Base-by-base conservation (phyloP, 2,797 vertebrate genomes). In the Esox lucius region DNA sequence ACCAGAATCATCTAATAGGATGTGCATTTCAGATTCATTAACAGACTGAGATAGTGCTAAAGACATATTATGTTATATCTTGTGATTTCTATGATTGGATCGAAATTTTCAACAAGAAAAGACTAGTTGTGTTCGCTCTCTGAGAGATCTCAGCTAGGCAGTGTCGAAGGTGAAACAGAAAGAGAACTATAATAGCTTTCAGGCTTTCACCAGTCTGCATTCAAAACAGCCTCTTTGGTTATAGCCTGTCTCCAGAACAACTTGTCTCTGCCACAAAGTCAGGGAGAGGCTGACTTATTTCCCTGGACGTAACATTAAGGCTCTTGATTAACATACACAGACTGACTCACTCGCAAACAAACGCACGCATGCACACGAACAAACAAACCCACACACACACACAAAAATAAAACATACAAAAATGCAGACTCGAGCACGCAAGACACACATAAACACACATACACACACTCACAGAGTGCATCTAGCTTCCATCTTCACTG, bases 221-320 rank as follows among this genome's bases (percentile, higher is more conserved):
- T 68, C 67, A 42, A 39, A 42, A 68, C 67, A 13, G 33, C 39
- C 39, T 24, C 16, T 13, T 68, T 19, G 22, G 4, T 42, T 39
- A 11, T 24, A 5, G n/a, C 3, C 42, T 22, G 67, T 42, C 67
- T 84, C 80, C 61, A 48, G 71, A 84, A 80, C 76, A 75, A 48
- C 67, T 24, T 0, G 66, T 80, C 79, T 79, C 33, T 80, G 26
- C 71, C 74, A 71, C 83, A 83, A 86, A 87, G 79, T 84, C 83
- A 87, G 79, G 85, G 74, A 62, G 19, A 79, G 81, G 69, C 80
- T 78, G 82, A 88, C 87, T 87, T 86, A 90, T 86, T 85, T 88
- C 72, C 81, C 7, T 69, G 82, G 78, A 88, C 78, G 4, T 81
- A 80, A 82, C 80, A 86, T 89, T 85, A 89, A 81, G 61, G 81